These are phyloP conservation scores for Leptestheria dahalacensis DNA, from an alignment of 1,140 invertebrate genomes.

Conservation along the genomic window DNA sequence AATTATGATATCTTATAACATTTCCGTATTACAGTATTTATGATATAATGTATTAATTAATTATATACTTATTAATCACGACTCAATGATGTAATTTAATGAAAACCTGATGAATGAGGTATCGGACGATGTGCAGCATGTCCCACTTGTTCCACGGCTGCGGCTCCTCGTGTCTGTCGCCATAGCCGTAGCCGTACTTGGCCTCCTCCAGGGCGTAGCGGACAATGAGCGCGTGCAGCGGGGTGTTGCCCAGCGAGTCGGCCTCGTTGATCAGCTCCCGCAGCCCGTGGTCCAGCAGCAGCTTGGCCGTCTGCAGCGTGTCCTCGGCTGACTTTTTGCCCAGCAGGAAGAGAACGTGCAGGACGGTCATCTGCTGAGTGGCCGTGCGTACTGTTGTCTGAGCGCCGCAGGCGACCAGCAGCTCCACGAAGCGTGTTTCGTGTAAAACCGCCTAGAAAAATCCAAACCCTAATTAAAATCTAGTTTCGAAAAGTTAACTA, in stretches of 20 bases:
- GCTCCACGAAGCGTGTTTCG: constrained; percentile 46
- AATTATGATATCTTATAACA: no score
- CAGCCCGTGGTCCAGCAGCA: constrained; percentile 42
- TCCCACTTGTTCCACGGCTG: constrained; percentile 53
- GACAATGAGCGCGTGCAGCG: constrained; percentile 45
- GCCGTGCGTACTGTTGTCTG: constrained; percentile 48
- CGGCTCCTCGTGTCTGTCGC: constrained; percentile 20
- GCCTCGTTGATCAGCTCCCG: constrained; percentile 52
- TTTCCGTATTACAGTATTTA: no score
- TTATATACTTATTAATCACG: not conserved
- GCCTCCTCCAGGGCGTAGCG: constrained; percentile 54
- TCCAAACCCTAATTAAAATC: no score
- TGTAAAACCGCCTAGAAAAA: constrained; percentile 36
- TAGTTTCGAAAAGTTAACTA: no score
- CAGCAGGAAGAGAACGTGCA: constrained; percentile 46
- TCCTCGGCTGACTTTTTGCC: constrained; percentile 49
- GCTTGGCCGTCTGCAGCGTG: constrained; percentile 43
- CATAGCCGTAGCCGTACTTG: constrained; percentile 40
- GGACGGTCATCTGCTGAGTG: constrained; percentile 54
- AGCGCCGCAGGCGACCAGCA: constrained; percentile 45
- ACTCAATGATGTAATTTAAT: not conserved
- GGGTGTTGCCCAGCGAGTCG: constrained; percentile 46
- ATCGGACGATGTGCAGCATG: constrained; percentile 43
- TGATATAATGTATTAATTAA: no score
- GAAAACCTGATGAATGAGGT: constrained; percentile 20